Evolutionary conservation across 2,888 invertebrate species (phyloP), one percentile per base, ranked within the genome.

Genomic region (Cyaniris semiargus): DNA sequence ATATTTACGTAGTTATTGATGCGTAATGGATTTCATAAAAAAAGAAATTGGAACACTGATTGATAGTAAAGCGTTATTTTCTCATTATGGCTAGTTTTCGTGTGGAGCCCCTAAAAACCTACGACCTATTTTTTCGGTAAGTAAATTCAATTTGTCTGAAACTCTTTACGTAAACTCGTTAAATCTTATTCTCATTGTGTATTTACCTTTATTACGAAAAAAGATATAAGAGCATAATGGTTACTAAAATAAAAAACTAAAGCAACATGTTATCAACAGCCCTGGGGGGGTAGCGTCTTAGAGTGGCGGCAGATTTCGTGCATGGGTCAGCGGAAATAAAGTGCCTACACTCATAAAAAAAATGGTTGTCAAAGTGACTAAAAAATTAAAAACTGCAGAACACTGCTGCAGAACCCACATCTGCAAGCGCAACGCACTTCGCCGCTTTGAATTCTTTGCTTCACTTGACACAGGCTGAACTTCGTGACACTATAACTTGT

Each of bases 401-500:
- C n/a, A 27, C 27, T 27, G 23, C 5, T 66, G 27, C 66, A 27
- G 66, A 66, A 31, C 66, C 66, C 15, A 27, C 15, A 27, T 23
- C 53, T 3, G 18, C 6, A 48, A 18, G 13, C 38, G 72, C 23
- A 8, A 18, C 18, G 27, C 27, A 27, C 23, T 72, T n/a, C 31
- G 38, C 58, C 23, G 23, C 56, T 78, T 78, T 76, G 38, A 80
- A 79, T 77, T 77, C 76, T 60, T 76, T 75, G 80, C 78, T 78
- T 78, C 80, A 79, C 76, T 77, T 79, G 78, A 76, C 77, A 70
- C 70, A 70, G 70, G 75, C 75, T 77, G 77, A 78, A 78, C 77
- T 78, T 76, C 56, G 76, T 72, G 79, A 75, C 78, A 77, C 75
- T 76, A 70, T 70, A 77, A 80, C 80, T 80, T 79, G 80, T 80